phyloP scores from a whole-genome alignment of 2,888 invertebrate species.

The Boloria euphrosyne region DNA sequence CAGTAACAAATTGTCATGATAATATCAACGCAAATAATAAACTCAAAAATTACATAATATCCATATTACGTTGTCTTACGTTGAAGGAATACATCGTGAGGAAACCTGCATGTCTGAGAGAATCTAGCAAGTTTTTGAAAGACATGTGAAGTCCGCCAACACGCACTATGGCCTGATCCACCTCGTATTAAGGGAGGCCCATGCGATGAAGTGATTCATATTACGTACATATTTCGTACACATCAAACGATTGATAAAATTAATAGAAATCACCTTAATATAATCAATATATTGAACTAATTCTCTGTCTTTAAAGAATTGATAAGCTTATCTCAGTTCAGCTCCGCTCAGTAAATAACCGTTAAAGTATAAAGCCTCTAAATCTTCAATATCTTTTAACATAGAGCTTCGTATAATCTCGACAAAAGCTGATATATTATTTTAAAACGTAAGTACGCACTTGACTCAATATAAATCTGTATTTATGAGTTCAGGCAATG shows the following conservation, averaged over 20 bases:
- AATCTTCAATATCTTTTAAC: slow-evolving; percentile 56
- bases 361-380: slow-evolving; percentile 49
- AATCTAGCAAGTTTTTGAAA: too few relatives aligned
- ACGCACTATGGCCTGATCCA: too few relatives aligned
- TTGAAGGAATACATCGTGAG: too few relatives aligned
- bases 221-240: too few relatives aligned
- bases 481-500: slow-evolving; percentile 15
- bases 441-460: slow-evolving; percentile 43
- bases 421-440: slow-evolving; percentile 64
- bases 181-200: too few relatives aligned
- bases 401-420: slow-evolving; percentile 64
- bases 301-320: slow-evolving; percentile 8
- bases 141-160: too few relatives aligned
- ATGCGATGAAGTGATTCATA: too few relatives aligned
- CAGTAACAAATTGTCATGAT: slow-evolving; percentile 1
- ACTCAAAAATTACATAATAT: background rate
- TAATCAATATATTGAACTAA: slow-evolving; percentile 1
- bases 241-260: background rate
- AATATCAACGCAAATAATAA: background rate
- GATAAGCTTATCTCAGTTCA: slow-evolving; percentile 14
- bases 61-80: too few relatives aligned
- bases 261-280: background rate
- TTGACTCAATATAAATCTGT: slow-evolving; percentile 58
- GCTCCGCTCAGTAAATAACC: slow-evolving; percentile 20
- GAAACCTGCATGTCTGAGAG: too few relatives aligned